A percentile compares a stretch with the other conserved stretches of the same genome.
Evolutionary conservation across 2,797 vertebrate genomes (phyloP).

Genomic region (Ptychobarbus kaznakovi): DNA sequence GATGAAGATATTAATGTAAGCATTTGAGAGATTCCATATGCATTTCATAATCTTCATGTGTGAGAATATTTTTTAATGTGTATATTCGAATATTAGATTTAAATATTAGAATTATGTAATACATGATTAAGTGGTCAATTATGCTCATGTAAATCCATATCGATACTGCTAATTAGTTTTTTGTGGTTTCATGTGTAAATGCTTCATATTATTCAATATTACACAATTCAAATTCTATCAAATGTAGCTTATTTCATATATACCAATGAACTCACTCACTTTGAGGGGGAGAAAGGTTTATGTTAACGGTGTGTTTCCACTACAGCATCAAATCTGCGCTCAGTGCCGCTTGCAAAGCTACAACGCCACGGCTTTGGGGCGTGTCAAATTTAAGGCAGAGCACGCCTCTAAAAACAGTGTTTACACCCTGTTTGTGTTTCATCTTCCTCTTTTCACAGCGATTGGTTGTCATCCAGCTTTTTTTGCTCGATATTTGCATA

Average conservation of each 20-base stretch:
- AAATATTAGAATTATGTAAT: constrained; percentile 7
- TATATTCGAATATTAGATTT: not conserved
- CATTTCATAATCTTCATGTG: not conserved
- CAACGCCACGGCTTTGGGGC: too few relatives aligned
- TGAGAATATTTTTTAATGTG: not conserved
- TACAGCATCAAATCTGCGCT: too few relatives aligned
- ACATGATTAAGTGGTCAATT: constrained; percentile 4
- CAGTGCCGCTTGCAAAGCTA: too few relatives aligned
- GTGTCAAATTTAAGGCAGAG: too few relatives aligned
- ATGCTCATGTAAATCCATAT: constrained; percentile 3
- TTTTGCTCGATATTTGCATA: too few relatives aligned
- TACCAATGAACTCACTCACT: not conserved
- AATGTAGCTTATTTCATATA: not conserved
- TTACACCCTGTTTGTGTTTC: too few relatives aligned
- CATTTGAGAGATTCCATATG: not conserved
- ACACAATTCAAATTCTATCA: not conserved
- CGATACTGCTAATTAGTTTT: not conserved
- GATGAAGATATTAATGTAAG: constrained; percentile 20
- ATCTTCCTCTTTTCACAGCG: too few relatives aligned
- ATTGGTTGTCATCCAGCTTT: too few relatives aligned
- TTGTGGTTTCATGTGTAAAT: constrained; percentile 4
- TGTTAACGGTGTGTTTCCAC: too few relatives aligned
- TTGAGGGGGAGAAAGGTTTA: not conserved
- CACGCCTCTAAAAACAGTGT: too few relatives aligned
- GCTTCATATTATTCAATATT: not conserved